Conservation (phyloP, 2,797 vertebrate genomes). For the Mus spretus region DNA sequence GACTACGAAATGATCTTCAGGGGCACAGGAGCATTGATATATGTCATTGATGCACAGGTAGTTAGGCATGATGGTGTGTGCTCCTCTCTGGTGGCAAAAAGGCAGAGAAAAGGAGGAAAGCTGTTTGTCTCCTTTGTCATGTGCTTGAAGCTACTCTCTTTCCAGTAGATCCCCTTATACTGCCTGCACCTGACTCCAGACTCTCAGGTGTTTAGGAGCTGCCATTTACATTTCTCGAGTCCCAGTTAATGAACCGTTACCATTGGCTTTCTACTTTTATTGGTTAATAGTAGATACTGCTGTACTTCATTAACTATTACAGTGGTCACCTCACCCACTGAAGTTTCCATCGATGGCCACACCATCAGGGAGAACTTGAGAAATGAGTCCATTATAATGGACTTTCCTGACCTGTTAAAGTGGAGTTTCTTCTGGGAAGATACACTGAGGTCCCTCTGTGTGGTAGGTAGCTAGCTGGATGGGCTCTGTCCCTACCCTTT, state of each 20-base stretch:
- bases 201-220: conserved; percentile 32
- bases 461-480: background rate
- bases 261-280: conserved; percentile 46
- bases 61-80: conserved; percentile 68
- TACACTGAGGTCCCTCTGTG: background rate
- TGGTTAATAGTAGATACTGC: conserved; percentile 30
- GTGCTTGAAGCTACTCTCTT: conserved; percentile 43
- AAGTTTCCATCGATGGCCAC: conserved; percentile 24
- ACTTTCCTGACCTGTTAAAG: conserved; percentile 58
- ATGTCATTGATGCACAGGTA: conserved; percentile 99
- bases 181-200: background rate
- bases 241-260: conserved; percentile 17
- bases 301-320: conserved; percentile 3
- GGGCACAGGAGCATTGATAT: conserved; percentile 99
- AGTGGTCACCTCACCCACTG: conserved; percentile 7
- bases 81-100: conserved; percentile 53
- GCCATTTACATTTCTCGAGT: conserved; percentile 33
- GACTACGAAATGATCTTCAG: conserved; percentile 99
- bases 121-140: conserved; percentile 34
- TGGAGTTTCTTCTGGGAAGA: conserved; percentile 11
- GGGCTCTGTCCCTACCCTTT: background rate
- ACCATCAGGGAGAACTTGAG: conserved; percentile 20
- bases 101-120: conserved; percentile 50
- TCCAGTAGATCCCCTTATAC: background rate
- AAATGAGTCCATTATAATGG: conserved; percentile 28